Conservation (phyloP, 2,888 invertebrate genomes). For the Drosophila aldrichi region DNA sequence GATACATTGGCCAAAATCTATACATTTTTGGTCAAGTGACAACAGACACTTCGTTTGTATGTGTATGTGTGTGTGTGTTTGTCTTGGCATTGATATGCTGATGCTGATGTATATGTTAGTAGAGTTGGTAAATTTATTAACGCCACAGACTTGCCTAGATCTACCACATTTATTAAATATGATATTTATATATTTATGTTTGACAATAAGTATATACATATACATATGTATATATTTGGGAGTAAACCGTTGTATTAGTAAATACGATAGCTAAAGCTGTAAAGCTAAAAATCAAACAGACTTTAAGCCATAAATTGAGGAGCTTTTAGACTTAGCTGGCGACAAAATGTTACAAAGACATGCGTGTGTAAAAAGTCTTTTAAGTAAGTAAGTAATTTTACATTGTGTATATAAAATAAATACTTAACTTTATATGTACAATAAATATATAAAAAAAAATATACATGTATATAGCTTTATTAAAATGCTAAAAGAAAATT, state of each 20-base stretch:
- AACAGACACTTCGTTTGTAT: slow-evolving; percentile 18
- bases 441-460: too few relatives aligned
- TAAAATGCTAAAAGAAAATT: too few relatives aligned
- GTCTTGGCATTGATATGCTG: slow-evolving; percentile 59
- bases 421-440: background rate
- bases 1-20: slow-evolving; percentile 42
- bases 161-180: slow-evolving; percentile 68
- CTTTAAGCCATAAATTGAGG: slow-evolving; percentile 18
- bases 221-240: background rate
- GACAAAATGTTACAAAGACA: slow-evolving; percentile 29
- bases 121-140: slow-evolving; percentile 65
- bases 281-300: slow-evolving; percentile 2
- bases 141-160: slow-evolving; percentile 55
- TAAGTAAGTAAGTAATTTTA: background rate
- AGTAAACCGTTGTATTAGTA: background rate
- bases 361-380: background rate
- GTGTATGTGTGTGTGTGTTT: slow-evolving; percentile 9
- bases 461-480: too few relatives aligned
- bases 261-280: slow-evolving; percentile 12
- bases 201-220: slow-evolving; percentile 32
- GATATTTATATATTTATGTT: slow-evolving; percentile 71
- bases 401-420: background rate
- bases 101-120: slow-evolving; percentile 60
- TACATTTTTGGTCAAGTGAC: slow-evolving; percentile 58
- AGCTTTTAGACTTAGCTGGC: slow-evolving; percentile 14